A percentile compares a stretch with the other conserved stretches of the same genome.
These are phyloP conservation scores for Colius striatus DNA, from an alignment of 2,113 vertebrate species.

Conservation along the genomic window DNA sequence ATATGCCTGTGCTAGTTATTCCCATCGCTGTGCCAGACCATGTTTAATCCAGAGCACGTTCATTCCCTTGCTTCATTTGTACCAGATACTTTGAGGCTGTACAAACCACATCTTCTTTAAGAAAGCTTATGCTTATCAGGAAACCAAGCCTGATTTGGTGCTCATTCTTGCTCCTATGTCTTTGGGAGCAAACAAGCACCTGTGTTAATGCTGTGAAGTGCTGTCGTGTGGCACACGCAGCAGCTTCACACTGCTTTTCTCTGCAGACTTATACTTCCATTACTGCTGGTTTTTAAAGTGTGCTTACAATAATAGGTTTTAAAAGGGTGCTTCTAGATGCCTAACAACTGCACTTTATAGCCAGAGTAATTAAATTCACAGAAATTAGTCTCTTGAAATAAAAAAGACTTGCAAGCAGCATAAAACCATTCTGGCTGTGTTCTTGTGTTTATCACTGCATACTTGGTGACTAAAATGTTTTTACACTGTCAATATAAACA, in stretches of 20 bases:
- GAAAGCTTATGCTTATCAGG: neutral
- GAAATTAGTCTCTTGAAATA: neutral
- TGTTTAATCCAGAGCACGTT: neutral
- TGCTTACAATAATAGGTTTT: neutral
- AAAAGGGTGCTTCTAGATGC: constrained; percentile 1
- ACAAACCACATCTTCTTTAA: neutral
- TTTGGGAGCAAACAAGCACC: neutral
- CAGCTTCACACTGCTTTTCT: neutral
- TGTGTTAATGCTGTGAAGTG: neutral
- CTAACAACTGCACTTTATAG: neutral
- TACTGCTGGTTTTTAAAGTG: neutral
- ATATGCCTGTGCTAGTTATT: neutral
- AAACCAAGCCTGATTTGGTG: neutral
- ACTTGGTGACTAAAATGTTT: neutral
- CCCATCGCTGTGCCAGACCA: no score
- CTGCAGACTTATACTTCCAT: neutral
- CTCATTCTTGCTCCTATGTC: neutral
- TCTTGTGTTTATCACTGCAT: neutral
- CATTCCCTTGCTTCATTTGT: neutral
- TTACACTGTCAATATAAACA: neutral
- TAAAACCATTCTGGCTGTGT: neutral
- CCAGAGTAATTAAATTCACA: neutral
- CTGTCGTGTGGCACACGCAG: neutral
- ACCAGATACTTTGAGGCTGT: neutral
- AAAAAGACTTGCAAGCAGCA: neutral